A percentile compares a stretch with the other conserved stretches of the same genome.
These are phyloP conservation scores for Xenentodon cancila DNA, from an alignment of 2,797 vertebrate genomes.

Conservation along the genomic window DNA sequence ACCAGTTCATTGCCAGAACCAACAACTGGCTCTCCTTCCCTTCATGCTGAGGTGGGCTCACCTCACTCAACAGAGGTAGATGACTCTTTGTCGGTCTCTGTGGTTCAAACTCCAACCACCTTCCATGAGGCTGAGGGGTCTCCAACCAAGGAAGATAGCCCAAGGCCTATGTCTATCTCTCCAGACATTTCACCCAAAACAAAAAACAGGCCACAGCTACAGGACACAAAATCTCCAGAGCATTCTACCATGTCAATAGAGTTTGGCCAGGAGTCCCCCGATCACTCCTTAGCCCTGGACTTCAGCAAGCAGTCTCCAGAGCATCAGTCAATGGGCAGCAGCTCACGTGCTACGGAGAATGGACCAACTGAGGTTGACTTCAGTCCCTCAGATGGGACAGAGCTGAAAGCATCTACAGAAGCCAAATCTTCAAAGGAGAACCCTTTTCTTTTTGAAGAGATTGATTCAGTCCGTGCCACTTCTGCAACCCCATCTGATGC, in stretches of 20 bases:
- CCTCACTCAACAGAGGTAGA: slow-evolving; percentile 98
- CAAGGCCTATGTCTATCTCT: slow-evolving; percentile 97
- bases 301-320: slow-evolving; percentile 96
- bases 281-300: slow-evolving; percentile 93
- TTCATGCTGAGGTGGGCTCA: slow-evolving; percentile 96
- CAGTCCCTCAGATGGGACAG: slow-evolving; percentile 87
- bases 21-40: slow-evolving; percentile 93
- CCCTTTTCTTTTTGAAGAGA: slow-evolving; percentile 85
- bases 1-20: slow-evolving; percentile 97
- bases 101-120: slow-evolving; percentile 94
- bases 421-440: slow-evolving; percentile 80
- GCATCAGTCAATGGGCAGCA: slow-evolving; percentile 78
- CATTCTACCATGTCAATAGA: slow-evolving; percentile 91
- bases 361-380: slow-evolving; percentile 96
- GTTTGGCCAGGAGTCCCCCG: slow-evolving; percentile 91
- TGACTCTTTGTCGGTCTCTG: slow-evolving; percentile 97
- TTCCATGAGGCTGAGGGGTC: slow-evolving; percentile 95
- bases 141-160: slow-evolving; percentile 93
- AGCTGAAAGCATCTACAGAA: slow-evolving; percentile 76
- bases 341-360: slow-evolving; percentile 89
- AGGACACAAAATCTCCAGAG: slow-evolving; percentile 89
- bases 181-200: slow-evolving; percentile 94
- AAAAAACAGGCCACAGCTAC: slow-evolving; percentile 85
- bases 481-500: slow-evolving; percentile 92
- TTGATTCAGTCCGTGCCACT: slow-evolving; percentile 83